Evolutionary conservation across 2,113 vertebrate genomes (phyloP).

Genomic region (Mormyrus lacerda): DNA sequence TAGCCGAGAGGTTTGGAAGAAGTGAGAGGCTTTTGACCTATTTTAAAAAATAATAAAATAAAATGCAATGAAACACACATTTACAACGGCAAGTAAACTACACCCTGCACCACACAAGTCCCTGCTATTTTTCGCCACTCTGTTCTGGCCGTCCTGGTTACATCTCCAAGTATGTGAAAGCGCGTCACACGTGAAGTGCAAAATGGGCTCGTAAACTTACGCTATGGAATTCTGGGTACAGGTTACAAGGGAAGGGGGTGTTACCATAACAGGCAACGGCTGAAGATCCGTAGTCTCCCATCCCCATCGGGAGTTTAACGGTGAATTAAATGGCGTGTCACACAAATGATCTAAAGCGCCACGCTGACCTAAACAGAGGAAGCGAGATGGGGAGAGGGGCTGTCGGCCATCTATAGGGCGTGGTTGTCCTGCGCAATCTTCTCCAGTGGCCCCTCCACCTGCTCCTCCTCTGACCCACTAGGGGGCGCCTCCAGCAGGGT

Average conservation of each 20-base stretch:
- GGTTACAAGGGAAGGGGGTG: neutral
- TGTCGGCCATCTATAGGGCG: neutral
- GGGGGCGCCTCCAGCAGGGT: slow-evolving; percentile 52
- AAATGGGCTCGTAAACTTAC: neutral
- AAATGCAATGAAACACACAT: neutral
- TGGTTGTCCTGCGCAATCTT: slow-evolving; percentile 21
- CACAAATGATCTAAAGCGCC: neutral
- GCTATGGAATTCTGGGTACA: neutral
- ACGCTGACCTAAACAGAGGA: neutral
- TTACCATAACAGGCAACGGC: neutral
- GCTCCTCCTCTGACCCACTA: slow-evolving; percentile 30
- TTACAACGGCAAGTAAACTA: neutral
- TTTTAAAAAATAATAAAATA: neutral
- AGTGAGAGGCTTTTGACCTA: neutral
- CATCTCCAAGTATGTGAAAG: neutral
- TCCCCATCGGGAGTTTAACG: neutral
- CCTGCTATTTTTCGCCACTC: neutral
- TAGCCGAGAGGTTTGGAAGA: neutral
- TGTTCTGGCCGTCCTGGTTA: neutral
- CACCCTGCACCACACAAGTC: neutral
- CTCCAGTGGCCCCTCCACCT: slow-evolving; percentile 2
- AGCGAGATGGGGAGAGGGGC: neutral
- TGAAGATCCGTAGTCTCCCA: neutral
- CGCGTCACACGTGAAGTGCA: neutral
- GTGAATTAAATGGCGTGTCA: neutral